Evolutionary conservation across 2,888 invertebrate genomes (phyloP).

Genomic region (Agonopterix heracliana): DNA sequence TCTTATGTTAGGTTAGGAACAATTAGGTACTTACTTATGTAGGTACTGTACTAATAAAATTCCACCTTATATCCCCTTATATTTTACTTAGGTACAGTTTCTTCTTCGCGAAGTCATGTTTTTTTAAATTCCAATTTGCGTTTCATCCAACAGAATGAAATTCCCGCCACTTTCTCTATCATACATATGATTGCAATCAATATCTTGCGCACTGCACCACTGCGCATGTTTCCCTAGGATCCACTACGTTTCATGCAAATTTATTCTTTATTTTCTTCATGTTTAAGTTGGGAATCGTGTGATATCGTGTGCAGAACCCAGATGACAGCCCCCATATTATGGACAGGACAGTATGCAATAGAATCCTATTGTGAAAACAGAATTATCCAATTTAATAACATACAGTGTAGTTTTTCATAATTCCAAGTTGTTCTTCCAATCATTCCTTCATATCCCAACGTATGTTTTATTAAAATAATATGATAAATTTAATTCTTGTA

Average conservation of each 20-base stretch:
- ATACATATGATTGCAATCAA: conserved; percentile 67
- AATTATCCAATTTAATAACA: conserved; percentile 20
- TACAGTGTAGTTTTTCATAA: conserved; percentile 7
- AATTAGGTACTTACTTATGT: too few species aligned
- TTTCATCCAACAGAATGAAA: conserved; percentile 21
- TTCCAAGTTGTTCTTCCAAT: background rate
- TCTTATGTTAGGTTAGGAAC: too few species aligned
- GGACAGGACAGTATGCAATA: conserved; percentile 55
- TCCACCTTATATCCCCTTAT: too few species aligned
- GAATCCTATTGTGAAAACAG: conserved; percentile 38
- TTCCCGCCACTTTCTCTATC: conserved; percentile 63
- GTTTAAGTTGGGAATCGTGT: conserved; percentile 12
- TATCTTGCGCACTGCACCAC: conserved; percentile 69
- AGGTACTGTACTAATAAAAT: too few species aligned
- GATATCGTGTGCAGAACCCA: conserved; percentile 25
- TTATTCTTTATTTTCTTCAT: conserved; percentile 15
- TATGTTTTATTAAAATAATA: background rate
- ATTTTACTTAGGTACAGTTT: too few species aligned
- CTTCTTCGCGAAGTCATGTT: too few species aligned
- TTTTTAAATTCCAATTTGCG: too few species aligned
- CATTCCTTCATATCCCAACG: background rate
- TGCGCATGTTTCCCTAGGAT: conserved; percentile 62
- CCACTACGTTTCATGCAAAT: conserved; percentile 14
- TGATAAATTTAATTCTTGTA: background rate
- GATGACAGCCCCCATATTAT: conserved; percentile 55